Percentiles rank a stretch among this genome's conserved stretches.
Evolutionary conservation across 2,888 invertebrate genomes (phyloP).

Genomic region (Abscondita cerata): DNA sequence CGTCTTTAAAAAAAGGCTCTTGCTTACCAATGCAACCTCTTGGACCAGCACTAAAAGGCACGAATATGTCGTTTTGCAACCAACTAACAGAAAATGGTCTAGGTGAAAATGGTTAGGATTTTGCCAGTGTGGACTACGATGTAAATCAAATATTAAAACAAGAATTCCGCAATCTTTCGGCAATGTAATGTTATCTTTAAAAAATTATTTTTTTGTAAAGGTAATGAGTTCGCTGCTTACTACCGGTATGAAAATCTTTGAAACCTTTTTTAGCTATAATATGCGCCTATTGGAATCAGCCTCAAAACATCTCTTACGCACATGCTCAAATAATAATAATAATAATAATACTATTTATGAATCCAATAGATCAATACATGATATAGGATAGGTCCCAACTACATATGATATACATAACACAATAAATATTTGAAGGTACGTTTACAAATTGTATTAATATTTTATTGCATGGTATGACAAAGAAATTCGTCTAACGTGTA

Average conservation of each 20-base stretch:
- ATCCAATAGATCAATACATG: no score
- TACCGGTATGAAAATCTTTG: slow-evolving; percentile 47
- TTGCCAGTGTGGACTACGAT: slow-evolving; percentile 48
- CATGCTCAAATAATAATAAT: slow-evolving; percentile 50
- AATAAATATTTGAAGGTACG: no score
- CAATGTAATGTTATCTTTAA: slow-evolving; percentile 21
- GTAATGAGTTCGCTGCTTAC: background rate
- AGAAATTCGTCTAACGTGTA: no score
- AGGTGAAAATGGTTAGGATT: slow-evolving; percentile 51
- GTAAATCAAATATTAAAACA: slow-evolving; percentile 23
- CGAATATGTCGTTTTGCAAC: slow-evolving; percentile 43
- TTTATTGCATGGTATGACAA: no score
- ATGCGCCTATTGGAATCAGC: slow-evolving; percentile 49
- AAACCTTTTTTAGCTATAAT: slow-evolving; percentile 44
- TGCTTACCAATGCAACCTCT: slow-evolving; percentile 48
- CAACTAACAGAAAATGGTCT: slow-evolving; percentile 51
- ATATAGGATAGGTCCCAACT: no score
- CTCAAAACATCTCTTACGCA: slow-evolving; percentile 50
- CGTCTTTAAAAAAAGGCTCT: no score
- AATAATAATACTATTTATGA: no score
- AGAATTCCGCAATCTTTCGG: slow-evolving; percentile 23
- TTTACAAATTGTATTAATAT: no score
- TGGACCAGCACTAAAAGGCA: slow-evolving; percentile 52
- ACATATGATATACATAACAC: no score
- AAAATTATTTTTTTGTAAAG: no score